Conservation (phyloP, 2,888 invertebrate species). For the Cyclophora punctaria region DNA sequence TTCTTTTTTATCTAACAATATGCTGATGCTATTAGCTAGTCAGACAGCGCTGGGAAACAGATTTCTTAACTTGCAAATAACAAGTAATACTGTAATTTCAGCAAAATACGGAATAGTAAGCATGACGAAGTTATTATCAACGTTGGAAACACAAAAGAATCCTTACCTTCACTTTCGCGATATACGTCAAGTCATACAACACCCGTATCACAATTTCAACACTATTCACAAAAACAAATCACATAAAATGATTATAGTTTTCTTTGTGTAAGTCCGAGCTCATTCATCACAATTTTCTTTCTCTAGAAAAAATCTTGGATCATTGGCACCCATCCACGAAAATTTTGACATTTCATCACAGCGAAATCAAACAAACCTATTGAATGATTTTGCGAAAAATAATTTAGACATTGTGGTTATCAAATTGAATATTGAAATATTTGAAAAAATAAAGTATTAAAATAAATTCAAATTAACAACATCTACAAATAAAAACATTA, state of each 20-base stretch:
- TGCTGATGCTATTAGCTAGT: too few species aligned
- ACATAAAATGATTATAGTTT: not conserved
- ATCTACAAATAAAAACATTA: too few species aligned
- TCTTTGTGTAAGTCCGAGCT: constrained; percentile 7
- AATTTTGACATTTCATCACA: constrained; percentile 68
- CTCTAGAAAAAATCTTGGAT: constrained; percentile 43
- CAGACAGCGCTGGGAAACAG: too few species aligned
- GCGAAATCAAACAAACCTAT: constrained; percentile 24
- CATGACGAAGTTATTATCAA: constrained; percentile 11
- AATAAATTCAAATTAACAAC: too few species aligned
- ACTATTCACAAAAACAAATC: constrained; percentile 7
- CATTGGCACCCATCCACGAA: constrained; percentile 64
- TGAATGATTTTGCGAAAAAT: not conserved
- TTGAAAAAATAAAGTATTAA: too few species aligned
- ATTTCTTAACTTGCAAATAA: too few species aligned
- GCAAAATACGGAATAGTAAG: constrained; percentile 15
- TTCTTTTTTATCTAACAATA: too few species aligned
- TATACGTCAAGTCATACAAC: constrained; percentile 57
- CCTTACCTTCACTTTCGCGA: constrained; percentile 51
- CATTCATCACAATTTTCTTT: constrained; percentile 44
- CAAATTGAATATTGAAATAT: too few species aligned
- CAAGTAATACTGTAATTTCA: not conserved
- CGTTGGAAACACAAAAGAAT: constrained; percentile 43
- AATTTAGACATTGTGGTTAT: not conserved
- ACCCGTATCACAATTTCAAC: constrained; percentile 10